Percentiles rank a stretch among this genome's conserved stretches.
These are phyloP conservation scores for Platyscapa corneri DNA, from an alignment of 1,140 invertebrate species.

Conservation along the genomic window DNA sequence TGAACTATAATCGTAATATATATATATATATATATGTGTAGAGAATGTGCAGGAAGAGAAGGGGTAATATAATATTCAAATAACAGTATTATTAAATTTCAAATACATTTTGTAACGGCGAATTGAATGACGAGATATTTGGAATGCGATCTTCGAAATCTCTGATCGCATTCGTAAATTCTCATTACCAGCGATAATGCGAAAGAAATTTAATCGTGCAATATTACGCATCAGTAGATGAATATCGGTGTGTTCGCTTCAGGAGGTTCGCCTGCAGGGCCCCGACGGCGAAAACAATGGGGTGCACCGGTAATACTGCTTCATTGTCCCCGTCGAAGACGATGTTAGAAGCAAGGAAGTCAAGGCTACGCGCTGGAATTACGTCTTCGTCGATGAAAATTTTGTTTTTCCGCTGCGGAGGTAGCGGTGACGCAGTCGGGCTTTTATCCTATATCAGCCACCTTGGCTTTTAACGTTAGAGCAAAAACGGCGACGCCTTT, in stretches of 20 bases:
- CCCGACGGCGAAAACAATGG: slow-evolving; percentile 46
- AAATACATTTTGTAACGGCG: slow-evolving; percentile 20
- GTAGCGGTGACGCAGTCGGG: slow-evolving; percentile 19
- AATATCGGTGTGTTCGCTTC: slow-evolving; percentile 32
- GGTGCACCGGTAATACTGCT: background rate
- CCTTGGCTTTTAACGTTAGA: slow-evolving; percentile 37
- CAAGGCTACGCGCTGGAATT: slow-evolving; percentile 36
- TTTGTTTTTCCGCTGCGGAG: slow-evolving; percentile 56
- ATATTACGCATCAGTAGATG: slow-evolving; percentile 31
- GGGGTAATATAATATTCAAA: background rate
- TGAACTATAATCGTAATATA: too few species aligned
- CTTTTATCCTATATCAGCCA: slow-evolving; percentile 52
- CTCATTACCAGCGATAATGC: background rate
- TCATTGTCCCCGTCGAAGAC: background rate
- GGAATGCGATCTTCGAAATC: background rate
- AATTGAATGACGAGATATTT: background rate
- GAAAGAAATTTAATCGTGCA: slow-evolving; percentile 23
- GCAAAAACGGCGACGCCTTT: slow-evolving; percentile 24
- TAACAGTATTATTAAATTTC: background rate
- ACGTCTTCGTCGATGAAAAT: slow-evolving; percentile 58
- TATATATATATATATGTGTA: too few species aligned
- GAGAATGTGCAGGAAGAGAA: too few species aligned
- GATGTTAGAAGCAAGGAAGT: slow-evolving; percentile 21
- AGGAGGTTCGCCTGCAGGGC: background rate
- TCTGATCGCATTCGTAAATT: background rate